Conservation (phyloP, 2,113 vertebrate species). For the Rhinolophus sinicus region DNA sequence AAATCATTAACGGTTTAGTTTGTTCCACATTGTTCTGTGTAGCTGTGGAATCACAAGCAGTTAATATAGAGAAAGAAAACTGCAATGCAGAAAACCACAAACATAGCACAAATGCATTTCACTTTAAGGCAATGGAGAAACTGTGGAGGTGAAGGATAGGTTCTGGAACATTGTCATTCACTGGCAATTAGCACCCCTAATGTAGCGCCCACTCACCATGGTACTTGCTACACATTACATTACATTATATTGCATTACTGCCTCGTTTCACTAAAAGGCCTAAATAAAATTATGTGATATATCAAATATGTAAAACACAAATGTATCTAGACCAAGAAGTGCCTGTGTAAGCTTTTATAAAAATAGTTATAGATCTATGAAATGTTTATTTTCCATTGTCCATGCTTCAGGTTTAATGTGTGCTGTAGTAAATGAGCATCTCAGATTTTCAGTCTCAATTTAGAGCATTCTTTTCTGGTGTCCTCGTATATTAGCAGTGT, state of each 20-base stretch:
- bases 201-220: not conserved
- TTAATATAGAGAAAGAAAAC: slow-evolving; percentile 10
- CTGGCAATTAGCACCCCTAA: not conserved
- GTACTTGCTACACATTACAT: not conserved
- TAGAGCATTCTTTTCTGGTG: slow-evolving; percentile 1
- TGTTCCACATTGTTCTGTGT: not conserved
- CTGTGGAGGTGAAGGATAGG: not conserved
- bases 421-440: not conserved
- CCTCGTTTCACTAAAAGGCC: not conserved
- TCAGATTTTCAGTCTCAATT: not conserved
- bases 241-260: not conserved
- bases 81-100: not conserved
- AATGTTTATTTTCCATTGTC: not conserved
- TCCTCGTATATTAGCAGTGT: not conserved
- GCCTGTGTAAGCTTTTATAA: not conserved
- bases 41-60: slow-evolving; percentile 15
- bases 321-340: not conserved
- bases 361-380: not conserved
- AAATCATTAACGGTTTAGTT: not conserved
- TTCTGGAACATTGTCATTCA: not conserved
- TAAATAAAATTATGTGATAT: not conserved
- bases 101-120: not conserved
- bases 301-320: slow-evolving; percentile 16
- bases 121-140: not conserved
- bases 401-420: not conserved